Evolutionary conservation across 2,113 vertebrate species (phyloP), one percentile per base, ranked within the genome.

Genomic region (Parotia lawesii): DNA sequence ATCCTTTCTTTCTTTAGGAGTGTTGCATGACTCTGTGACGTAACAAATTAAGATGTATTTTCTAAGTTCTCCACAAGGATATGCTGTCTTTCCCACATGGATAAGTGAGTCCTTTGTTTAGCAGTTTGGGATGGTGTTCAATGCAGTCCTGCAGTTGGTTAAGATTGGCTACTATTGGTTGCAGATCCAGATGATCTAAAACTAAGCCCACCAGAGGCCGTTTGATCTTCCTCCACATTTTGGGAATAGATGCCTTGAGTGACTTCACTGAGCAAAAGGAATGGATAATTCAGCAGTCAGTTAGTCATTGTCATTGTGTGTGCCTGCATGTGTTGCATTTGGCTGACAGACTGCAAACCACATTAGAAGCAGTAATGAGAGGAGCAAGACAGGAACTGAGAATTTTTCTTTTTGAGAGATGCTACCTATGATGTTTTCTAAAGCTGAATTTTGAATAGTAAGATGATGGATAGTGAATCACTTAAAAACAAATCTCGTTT

Each of bases 401-500:
- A 83, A 85, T 84, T 91, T 93, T 79, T 80, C 23, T 50, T 67
- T 81, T 86, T 77, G 45, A 86, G 50, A 54, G 24, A 70, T 88
- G 33, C n/a, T 77, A 61, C 45, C 29, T 42, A 17, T 9, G 54
- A 42, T 42, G 60, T 78, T 96, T 91, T 89, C 69, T 64, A 81
- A 89, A 69, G 67, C 67, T 85, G 62, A 38, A 71, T 95, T 94
- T 88, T 94, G 54, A 84, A 40, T n/a, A 90, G 38, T 60, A 50
- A 92, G 78, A 83, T 96, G 91, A 96, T 87, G 35, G 77, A 96
- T 93, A 75, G 28, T n/a, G n/a, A 87, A 77, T 80, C 20, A 42
- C 80, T 90, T 89, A 74, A 85, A 96, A 91, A 62, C n/a, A 90
- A 96, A 92, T 85, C 54, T 78, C 87, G 15, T 89, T 94, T 91